phyloP scores from a whole-genome alignment of 2,113 vertebrate genomes.

The Upupa epops region DNA sequence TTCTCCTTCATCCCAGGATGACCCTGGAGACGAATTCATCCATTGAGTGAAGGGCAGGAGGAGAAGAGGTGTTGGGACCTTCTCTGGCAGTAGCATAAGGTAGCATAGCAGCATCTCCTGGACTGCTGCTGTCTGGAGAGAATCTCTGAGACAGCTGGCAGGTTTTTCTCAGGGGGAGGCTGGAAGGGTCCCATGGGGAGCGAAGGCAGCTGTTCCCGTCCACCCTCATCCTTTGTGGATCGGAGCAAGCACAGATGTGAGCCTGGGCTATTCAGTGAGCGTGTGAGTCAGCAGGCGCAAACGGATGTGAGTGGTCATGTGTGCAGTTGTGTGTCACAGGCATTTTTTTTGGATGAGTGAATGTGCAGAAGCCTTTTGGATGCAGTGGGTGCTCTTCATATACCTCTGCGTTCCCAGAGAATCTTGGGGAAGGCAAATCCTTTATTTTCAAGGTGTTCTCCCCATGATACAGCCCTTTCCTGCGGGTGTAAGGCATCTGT shows the following conservation, averaged over 20 bases:
- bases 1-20: neutral
- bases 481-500: neutral
- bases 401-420: constrained; percentile 2
- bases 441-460: neutral
- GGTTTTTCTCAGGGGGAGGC: neutral
- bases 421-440: constrained; percentile 9
- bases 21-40: neutral
- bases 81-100: neutral
- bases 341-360: constrained; percentile 50
- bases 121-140: neutral
- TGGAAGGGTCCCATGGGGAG: neutral
- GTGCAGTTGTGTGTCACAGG: constrained; percentile 30
- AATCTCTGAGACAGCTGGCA: neutral
- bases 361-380: constrained; percentile 38
- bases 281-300: constrained; percentile 26
- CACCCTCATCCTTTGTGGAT: neutral
- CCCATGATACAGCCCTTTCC: neutral
- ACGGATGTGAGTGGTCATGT: neutral
- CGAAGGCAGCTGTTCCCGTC: constrained; percentile 30
- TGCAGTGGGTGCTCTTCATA: neutral
- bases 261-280: constrained; percentile 30
- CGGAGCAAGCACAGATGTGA: constrained; percentile 6
- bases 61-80: neutral
- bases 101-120: neutral
- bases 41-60: neutral